phyloP scores from a whole-genome alignment of 92 coral and sea anemone genomes.

The Epizoanthus scotinus region DNA sequence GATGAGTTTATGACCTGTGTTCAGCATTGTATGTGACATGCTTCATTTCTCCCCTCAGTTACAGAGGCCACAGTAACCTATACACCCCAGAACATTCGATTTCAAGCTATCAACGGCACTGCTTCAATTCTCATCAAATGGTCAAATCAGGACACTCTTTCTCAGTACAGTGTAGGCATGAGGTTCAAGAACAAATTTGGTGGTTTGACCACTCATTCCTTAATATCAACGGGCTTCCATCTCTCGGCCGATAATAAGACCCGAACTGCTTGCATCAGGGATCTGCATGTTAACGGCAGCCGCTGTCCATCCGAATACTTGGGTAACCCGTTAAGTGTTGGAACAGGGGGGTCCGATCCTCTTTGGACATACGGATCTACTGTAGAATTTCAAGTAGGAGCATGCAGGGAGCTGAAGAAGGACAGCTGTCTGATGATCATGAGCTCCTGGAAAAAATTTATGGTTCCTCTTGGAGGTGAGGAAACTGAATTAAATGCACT shows the following conservation, averaged over 20 bases:
- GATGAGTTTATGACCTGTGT: too few species aligned
- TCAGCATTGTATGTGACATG: too few species aligned
- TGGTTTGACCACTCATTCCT: too few species aligned
- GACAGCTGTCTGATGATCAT: slow-evolving; percentile 14
- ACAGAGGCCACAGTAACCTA: neutral
- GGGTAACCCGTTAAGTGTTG: neutral
- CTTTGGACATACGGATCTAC: slow-evolving; percentile 27
- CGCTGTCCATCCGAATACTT: neutral
- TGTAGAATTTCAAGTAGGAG: slow-evolving; percentile 22
- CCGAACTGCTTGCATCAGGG: slow-evolving; percentile 10
- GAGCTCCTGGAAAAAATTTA: slow-evolving; percentile 21
- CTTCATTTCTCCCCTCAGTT: too few species aligned
- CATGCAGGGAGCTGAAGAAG: slow-evolving; percentile 10
- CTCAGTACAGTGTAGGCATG: slow-evolving; percentile 2
- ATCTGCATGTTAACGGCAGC: neutral
- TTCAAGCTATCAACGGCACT: slow-evolving; percentile 8
- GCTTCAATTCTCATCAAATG: slow-evolving; percentile 6
- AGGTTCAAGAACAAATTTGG: neutral
- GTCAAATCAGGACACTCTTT: neutral
- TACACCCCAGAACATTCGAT: slow-evolving; percentile 14
- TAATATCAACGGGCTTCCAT: neutral
- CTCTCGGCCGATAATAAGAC: slow-evolving; percentile 10
- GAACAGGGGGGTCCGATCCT: neutral
- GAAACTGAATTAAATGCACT: neutral
- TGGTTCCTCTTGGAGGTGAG: slow-evolving; percentile 38